Conservation (phyloP, 1,140 invertebrate genomes). For the Leptonema lineaticorne region DNA sequence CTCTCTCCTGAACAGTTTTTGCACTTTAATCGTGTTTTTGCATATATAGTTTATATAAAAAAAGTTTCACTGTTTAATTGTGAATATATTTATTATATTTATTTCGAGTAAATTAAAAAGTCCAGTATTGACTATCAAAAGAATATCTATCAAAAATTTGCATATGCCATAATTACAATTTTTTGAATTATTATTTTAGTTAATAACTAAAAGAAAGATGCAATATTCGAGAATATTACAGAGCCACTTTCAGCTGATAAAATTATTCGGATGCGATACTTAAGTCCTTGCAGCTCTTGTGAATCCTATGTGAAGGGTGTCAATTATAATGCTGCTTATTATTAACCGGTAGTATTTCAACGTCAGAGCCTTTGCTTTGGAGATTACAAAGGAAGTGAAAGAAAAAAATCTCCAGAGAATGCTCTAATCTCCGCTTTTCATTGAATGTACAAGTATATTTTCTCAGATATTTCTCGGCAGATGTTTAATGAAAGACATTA, state of each 20-base stretch:
- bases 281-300: neutral
- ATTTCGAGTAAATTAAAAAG: too few relatives aligned
- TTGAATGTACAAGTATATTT: neutral
- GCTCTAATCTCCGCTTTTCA: slow-evolving; percentile 14
- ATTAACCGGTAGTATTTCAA: slow-evolving; percentile 4
- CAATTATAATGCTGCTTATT: slow-evolving; percentile 8
- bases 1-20: too few relatives aligned
- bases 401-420: slow-evolving; percentile 6
- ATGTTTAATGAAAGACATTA: slow-evolving; percentile 11
- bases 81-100: too few relatives aligned
- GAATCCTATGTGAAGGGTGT: neutral
- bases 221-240: too few relatives aligned
- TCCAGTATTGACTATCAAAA: too few relatives aligned
- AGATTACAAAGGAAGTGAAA: neutral
- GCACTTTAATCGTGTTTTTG: too few relatives aligned
- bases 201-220: neutral
- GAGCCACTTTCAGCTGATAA: neutral
- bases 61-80: too few relatives aligned
- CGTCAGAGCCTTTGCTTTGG: neutral
- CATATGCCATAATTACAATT: neutral
- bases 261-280: neutral
- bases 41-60: too few relatives aligned
- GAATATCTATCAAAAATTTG: too few relatives aligned
- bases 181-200: neutral
- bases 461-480: slow-evolving; percentile 6